A percentile compares a stretch with the other conserved stretches of the same genome.
Evolutionary conservation across 2,888 invertebrate genomes (phyloP).

Genomic region (Rhodophaea formosa): DNA sequence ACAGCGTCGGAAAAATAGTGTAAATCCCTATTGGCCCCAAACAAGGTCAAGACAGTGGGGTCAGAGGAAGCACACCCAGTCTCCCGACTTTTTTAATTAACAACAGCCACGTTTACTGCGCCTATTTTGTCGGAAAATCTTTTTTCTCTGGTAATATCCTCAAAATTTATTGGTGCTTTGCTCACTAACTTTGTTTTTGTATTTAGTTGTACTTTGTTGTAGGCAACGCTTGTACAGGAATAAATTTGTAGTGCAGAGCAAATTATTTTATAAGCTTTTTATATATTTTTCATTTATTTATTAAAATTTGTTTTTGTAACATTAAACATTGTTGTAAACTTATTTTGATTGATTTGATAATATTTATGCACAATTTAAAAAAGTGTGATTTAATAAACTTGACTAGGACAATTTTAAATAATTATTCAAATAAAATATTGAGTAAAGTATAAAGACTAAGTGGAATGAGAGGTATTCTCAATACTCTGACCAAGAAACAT

Average conservation of each 20-base stretch:
- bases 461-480: too few relatives aligned
- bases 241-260: not conserved
- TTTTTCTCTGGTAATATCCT: conserved; percentile 19
- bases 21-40: not conserved
- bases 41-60: not conserved
- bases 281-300: too few relatives aligned
- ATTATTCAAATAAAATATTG: too few relatives aligned
- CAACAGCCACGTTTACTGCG: conserved; percentile 20
- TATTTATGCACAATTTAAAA: not conserved
- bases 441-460: too few relatives aligned
- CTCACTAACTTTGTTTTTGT: conserved; percentile 19
- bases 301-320: too few relatives aligned
- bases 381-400: too few relatives aligned
- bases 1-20: not conserved
- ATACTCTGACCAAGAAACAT: too few relatives aligned
- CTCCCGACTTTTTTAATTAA: conserved; percentile 21
- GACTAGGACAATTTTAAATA: too few relatives aligned
- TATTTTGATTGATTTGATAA: too few relatives aligned
- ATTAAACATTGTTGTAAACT: too few relatives aligned
- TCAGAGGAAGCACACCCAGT: conserved; percentile 4
- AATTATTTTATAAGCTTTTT: too few relatives aligned
- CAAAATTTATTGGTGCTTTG: conserved; percentile 19
- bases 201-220: conserved; percentile 14
- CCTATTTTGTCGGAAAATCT: conserved; percentile 19
- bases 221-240: not conserved